Conservation (phyloP, 2,113 vertebrate species). For the Corydoras maculifer region DNA sequence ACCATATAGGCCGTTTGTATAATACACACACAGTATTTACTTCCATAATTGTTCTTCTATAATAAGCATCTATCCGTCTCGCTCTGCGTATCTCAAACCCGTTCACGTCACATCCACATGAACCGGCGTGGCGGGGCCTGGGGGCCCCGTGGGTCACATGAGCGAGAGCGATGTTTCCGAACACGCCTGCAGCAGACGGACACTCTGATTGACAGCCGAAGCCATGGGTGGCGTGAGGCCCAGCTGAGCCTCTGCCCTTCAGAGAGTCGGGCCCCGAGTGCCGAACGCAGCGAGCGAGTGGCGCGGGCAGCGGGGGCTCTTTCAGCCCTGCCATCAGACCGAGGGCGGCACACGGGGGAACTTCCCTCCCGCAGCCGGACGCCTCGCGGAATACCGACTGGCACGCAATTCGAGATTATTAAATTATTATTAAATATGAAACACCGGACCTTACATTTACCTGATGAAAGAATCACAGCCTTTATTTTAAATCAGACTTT, state of each 20-base stretch:
- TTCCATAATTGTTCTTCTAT: too few species aligned
- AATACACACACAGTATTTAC: too few species aligned
- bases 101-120: too few species aligned
- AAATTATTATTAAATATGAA: background rate
- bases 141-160: background rate
- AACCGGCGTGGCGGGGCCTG: too few species aligned
- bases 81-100: too few species aligned
- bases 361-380: constrained; percentile 1
- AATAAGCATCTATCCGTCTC: too few species aligned
- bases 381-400: background rate
- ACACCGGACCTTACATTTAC: too few species aligned
- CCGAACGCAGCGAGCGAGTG: constrained; percentile 21
- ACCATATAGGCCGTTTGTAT: too few species aligned
- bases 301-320: constrained; percentile 20
- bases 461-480: too few species aligned
- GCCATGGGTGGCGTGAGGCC: constrained; percentile 40
- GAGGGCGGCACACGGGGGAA: constrained; percentile 20
- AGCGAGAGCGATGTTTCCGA: background rate
- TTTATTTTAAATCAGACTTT: too few species aligned
- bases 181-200: constrained; percentile 25
- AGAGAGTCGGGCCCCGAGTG: constrained; percentile 40
- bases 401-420: background rate
- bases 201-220: constrained; percentile 50
- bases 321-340: constrained; percentile 34
- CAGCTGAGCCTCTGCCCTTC: constrained; percentile 57